Evolutionary conservation across 1,140 invertebrate species (phyloP), one percentile per base, ranked within the genome.

Genomic region (Pectinophora gossypiella): DNA sequence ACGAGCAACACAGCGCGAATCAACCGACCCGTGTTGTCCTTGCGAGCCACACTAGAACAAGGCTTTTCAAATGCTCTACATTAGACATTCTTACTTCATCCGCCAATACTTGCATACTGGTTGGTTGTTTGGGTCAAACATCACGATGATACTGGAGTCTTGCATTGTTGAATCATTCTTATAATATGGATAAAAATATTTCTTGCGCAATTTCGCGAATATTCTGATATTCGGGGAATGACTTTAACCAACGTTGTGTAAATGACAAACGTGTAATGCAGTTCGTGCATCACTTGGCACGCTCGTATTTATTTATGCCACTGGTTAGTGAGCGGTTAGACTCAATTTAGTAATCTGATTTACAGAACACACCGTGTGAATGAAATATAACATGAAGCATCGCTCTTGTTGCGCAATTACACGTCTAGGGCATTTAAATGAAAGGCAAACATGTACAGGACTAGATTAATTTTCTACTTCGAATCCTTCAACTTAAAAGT

Each of bases 321-420:
- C 60, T 50, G 64, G 61, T 68, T 71, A 71, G 67, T 68, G 64
- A 71, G 54, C 61, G 63, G 65, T 74, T 69, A 54, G 56, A 63
- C 60, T 60, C 69, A 74, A 72, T 76, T 72, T 71, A 66, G 67
- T 63, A 72, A 81, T 78, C 75, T 68, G 77, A 81, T 78, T 72
- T 72, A 69, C 67, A 51, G 54, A 59, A 49, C 54, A 61, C 55
- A 36, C 47, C 62, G 52, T 48, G 48, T 54, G 52, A 63, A 44
- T 68, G 61, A 68, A 61, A 61, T 68, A 62, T 62, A 47, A 52
- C 51, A 54, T 64, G 56, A 53, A 45, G 18, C 32, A 35, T 45
- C 51, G 43, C 56, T 54, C 16, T 15, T 40, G 16, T 40, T 42
- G 27, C 19, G 21, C 15, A 19, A 42, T 38, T 51, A 23, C 16